Evolutionary conservation across 2,797 vertebrate species (phyloP), one percentile per base, ranked within the genome.

Genomic region (Channallabes apus): DNA sequence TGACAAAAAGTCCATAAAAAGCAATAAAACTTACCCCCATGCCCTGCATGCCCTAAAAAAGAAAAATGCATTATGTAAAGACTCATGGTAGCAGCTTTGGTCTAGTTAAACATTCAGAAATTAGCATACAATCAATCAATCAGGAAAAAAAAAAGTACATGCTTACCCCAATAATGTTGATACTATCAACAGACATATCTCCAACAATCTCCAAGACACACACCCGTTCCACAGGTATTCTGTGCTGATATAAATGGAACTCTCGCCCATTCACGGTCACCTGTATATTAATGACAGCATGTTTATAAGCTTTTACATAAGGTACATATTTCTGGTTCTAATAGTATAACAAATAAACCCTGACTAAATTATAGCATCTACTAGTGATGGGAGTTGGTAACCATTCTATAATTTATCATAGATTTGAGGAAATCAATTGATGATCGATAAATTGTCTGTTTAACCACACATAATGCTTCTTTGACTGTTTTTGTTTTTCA

Each of bases 151-250:
- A 41, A 59, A 77, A 58, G 27, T 58, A 6, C 11, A 73, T 51
- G 6, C 32, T 94, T 86, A 95, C 95, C 82, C 96, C 96, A 0
- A 97, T 92, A 86, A 97, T 77, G 69, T 94, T 96, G 62, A 97
- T 94, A 0, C 86, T 94, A 71, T 96, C 94, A 32, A 97, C 89
- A 41, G 80, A 64, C 83, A 97, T 86, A 4, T 97, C 96, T 56
- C 96, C 96, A 0, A 82, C 86, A 9, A 97, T 95, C 0, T 93
- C 88, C 85, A 97, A 85, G 0, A 90, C 92, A n/a, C 91, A 84
- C 54, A 97, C 95, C 67, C 90, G 87, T 56, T 96, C 92, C 3
- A 94, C 0, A 0, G 96, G 95, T 0, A 97, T 72, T 17, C 96
- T 93, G 83, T 97, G 95, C 27, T 59, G 15, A 3, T 92, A 97